phyloP scores from a whole-genome alignment of 2,888 invertebrate genomes.

The Eupithecia insigniata region DNA sequence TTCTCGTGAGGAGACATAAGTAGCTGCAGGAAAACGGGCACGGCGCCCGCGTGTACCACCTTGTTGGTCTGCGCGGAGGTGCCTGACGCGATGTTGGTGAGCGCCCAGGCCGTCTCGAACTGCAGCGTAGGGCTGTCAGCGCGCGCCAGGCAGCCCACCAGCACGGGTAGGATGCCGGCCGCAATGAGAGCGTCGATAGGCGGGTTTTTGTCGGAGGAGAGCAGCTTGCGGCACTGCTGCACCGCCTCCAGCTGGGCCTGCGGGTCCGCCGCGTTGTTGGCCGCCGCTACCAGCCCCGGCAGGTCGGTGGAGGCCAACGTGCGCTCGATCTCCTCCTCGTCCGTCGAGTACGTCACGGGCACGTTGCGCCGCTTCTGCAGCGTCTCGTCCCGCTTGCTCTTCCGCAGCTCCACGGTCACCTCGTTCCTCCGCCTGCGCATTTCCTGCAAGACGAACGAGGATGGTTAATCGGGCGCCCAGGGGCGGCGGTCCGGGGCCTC shows the following conservation, averaged over 20 bases:
- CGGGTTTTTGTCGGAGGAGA: conserved; percentile 99
- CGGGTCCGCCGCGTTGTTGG: conserved; percentile 91
- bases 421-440: conserved; percentile 98
- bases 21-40: conserved; percentile 96
- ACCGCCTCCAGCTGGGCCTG: conserved; percentile 94
- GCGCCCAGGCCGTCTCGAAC: conserved; percentile 98
- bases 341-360: conserved; percentile 92
- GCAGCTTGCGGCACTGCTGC: conserved; percentile 96
- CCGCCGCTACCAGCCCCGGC: conserved; percentile 93
- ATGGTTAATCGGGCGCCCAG: conserved; percentile 34
- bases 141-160: conserved; percentile 94
- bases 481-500: neutral
- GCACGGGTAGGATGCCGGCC: conserved; percentile 96
- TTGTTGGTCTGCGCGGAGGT: conserved; percentile 95
- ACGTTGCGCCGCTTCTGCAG: conserved; percentile 98
- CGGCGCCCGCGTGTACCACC: conserved; percentile 97
- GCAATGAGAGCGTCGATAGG: conserved; percentile 98
- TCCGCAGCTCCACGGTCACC: conserved; percentile 97
- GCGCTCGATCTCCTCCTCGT: conserved; percentile 90
- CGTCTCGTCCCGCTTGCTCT: conserved; percentile 99
- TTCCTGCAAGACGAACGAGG: conserved; percentile 86
- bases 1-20: conserved; percentile 97
- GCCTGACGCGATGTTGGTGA: conserved; percentile 98
- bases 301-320: conserved; percentile 89
- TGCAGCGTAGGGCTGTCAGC: conserved; percentile 95